Conservation (phyloP, 1,140 invertebrate species). For the Anoplolepis gracilipes region DNA sequence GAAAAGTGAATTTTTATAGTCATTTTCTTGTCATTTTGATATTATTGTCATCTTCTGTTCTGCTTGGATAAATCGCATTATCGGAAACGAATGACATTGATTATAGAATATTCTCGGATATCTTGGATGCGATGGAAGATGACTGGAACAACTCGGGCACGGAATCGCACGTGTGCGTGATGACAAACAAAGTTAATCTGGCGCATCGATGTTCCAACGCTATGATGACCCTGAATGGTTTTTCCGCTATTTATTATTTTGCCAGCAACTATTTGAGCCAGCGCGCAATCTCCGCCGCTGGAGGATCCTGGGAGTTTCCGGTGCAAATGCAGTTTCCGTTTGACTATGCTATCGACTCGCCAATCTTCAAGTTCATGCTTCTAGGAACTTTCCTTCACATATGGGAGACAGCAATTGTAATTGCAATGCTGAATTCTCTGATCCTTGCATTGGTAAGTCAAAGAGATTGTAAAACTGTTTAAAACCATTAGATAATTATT, state of each 20-base stretch:
- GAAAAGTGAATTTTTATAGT: no score
- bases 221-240: not conserved
- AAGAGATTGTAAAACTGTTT: not conserved
- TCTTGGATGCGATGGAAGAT: slow-evolving; percentile 36
- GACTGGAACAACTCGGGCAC: slow-evolving; percentile 24
- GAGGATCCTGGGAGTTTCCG: not conserved
- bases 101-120: slow-evolving; percentile 46
- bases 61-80: no score
- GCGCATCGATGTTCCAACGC: slow-evolving; percentile 21
- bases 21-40: no score
- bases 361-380: slow-evolving; percentile 52
- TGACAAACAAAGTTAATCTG: slow-evolving; percentile 35
- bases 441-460: slow-evolving; percentile 54
- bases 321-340: slow-evolving; percentile 58
- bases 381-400: slow-evolving; percentile 5
- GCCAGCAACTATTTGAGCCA: not conserved
- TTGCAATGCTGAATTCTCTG: slow-evolving; percentile 50
- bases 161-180: not conserved
- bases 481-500: not conserved
- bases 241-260: not conserved
- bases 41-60: no score
- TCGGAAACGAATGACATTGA: not conserved
- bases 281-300: not conserved
- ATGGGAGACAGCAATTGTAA: slow-evolving; percentile 5
- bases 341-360: slow-evolving; percentile 21